phyloP scores from a whole-genome alignment of 2,797 vertebrate genomes.

The Cyclopterus lumpus region DNA sequence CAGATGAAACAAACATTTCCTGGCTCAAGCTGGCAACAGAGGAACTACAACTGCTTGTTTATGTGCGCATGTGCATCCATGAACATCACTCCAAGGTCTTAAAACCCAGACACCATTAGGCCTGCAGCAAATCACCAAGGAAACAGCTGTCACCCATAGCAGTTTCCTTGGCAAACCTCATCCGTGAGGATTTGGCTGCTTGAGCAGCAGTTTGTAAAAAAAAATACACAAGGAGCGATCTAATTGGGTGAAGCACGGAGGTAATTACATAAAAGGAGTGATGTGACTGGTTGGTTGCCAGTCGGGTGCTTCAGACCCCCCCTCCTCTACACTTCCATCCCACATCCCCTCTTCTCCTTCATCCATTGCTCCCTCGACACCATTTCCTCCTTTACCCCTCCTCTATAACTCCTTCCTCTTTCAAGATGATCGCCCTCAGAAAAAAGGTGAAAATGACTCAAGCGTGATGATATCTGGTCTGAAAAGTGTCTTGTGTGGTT shows the following conservation, averaged over 20 bases:
- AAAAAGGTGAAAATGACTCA: slow-evolving; percentile 15
- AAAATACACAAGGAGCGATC: slow-evolving; percentile 45
- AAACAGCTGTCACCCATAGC: slow-evolving; percentile 81
- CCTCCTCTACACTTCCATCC: slow-evolving; percentile 24
- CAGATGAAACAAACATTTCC: background rate
- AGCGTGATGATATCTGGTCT: background rate
- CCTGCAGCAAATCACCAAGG: slow-evolving; percentile 80
- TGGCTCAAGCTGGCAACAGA: background rate
- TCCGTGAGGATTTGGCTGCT: slow-evolving; percentile 68
- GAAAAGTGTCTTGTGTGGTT: background rate
- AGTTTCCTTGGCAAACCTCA: slow-evolving; percentile 82
- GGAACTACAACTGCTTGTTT: background rate
- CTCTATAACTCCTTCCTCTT: slow-evolving; percentile 34
- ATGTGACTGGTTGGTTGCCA: slow-evolving; percentile 69
- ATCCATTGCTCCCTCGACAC: slow-evolving; percentile 33
- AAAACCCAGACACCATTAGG: slow-evolving; percentile 63
- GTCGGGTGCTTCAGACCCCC: slow-evolving; percentile 33
- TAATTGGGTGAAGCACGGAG: slow-evolving; percentile 50
- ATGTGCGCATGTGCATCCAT: slow-evolving; percentile 9
- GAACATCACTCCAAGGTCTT: slow-evolving; percentile 48
- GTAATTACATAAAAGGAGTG: slow-evolving; percentile 52
- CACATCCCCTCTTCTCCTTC: slow-evolving; percentile 24
- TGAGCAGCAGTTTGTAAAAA: slow-evolving; percentile 57
- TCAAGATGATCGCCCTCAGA: slow-evolving; percentile 8
- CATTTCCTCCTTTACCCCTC: slow-evolving; percentile 30